phyloP scores from a whole-genome alignment of 2,797 vertebrate genomes.

The Cephalopachus bancanus region DNA sequence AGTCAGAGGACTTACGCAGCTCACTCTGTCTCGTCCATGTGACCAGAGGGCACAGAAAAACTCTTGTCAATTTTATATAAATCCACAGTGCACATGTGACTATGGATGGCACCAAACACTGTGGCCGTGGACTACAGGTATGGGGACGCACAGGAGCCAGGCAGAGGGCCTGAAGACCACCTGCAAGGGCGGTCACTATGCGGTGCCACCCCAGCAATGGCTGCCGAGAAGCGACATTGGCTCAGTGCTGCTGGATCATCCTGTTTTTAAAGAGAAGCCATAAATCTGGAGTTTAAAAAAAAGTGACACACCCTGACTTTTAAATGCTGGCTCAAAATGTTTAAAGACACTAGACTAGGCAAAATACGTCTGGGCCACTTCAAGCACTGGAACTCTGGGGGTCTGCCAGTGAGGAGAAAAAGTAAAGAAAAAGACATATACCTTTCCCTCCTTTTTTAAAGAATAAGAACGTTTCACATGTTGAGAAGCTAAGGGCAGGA shows the following conservation, averaged over 20 bases:
- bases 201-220: neutral
- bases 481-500: constrained; percentile 22
- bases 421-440: neutral
- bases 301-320: constrained; percentile 27
- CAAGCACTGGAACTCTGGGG: neutral
- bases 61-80: neutral
- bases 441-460: neutral
- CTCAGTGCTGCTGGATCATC: neutral
- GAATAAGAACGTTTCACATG: neutral
- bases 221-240: neutral
- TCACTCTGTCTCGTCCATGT: neutral
- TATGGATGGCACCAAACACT: neutral
- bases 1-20: neutral
- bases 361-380: neutral
- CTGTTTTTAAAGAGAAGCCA: constrained; percentile 45
- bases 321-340: constrained; percentile 48
- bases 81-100: neutral
- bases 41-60: neutral
- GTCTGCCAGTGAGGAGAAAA: neutral
- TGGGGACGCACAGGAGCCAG: neutral
- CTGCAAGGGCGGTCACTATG: rapidly evolving
- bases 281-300: neutral
- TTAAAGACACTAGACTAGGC: neutral
- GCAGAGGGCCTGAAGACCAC: neutral
- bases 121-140: neutral